Percentiles rank a stretch among this genome's conserved stretches.
phyloP scores from a whole-genome alignment of 1,140 invertebrate genomes.

The Drosophila gunungcola region DNA sequence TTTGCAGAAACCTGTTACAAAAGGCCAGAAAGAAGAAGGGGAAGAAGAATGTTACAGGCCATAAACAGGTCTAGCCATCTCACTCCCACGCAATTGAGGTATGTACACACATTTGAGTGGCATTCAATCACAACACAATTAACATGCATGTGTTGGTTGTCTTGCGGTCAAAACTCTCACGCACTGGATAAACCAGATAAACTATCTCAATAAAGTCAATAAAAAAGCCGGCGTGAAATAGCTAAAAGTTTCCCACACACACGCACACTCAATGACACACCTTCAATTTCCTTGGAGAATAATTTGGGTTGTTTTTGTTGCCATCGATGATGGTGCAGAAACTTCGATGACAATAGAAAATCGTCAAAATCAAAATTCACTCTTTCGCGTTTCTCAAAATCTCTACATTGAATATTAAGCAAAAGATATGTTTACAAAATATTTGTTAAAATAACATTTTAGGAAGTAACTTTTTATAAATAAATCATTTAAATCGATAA shows the following conservation, averaged over 20 bases:
- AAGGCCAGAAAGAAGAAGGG: constrained; percentile 3
- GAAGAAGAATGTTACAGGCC: constrained; percentile 2
- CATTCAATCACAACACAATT: constrained; percentile 75
- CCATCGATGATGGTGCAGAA: constrained; percentile 7
- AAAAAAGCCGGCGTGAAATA: constrained; percentile 17
- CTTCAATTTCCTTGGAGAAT: constrained; percentile 1
- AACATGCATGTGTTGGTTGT: constrained; percentile 48
- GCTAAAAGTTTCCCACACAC: constrained; percentile 28
- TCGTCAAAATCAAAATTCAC: neutral
- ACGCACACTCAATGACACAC: constrained; percentile 9
- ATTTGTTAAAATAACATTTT: no score
- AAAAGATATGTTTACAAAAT: no score
- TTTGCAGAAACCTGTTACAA: constrained; percentile 59
- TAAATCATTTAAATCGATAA: no score
- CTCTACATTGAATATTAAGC: no score
- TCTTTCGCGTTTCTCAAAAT: neutral
- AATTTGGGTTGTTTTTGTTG: neutral
- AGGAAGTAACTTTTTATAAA: no score
- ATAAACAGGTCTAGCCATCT: constrained; percentile 29
- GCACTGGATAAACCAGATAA: constrained; percentile 50
- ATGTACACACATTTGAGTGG: constrained; percentile 60
- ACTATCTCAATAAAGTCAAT: constrained; percentile 41
- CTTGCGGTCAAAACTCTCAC: constrained; percentile 35
- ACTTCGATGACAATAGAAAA: neutral
- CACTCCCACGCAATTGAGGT: constrained; percentile 32